Evolutionary conservation across 1,140 invertebrate genomes (phyloP).

Genomic region (Formica selysi): DNA sequence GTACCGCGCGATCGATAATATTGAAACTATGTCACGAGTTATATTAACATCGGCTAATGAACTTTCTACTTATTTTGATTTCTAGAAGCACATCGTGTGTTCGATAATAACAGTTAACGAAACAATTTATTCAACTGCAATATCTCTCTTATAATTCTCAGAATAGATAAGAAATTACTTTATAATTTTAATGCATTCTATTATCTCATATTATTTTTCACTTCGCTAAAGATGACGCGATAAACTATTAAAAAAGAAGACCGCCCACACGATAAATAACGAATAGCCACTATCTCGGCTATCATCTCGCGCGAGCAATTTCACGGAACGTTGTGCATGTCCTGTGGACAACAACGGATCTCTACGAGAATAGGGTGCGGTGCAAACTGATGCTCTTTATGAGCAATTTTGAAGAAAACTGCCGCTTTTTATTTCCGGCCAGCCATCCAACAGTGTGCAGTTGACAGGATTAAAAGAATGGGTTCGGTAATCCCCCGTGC

Average conservation of each 20-base stretch:
- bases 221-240: neutral
- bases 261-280: conserved; percentile 21
- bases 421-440: conserved; percentile 16
- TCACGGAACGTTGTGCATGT: conserved; percentile 31
- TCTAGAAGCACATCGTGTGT: too few relatives aligned
- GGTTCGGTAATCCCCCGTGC: neutral
- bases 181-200: neutral
- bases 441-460: neutral
- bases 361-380: neutral
- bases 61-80: neutral
- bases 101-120: too few relatives aligned
- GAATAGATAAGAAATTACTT: too few relatives aligned
- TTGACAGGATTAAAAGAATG: conserved; percentile 8
- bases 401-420: conserved; percentile 42
- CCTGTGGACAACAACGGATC: conserved; percentile 29
- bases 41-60: conserved; percentile 1
- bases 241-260: neutral
- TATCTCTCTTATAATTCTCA: too few relatives aligned
- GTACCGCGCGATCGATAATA: neutral
- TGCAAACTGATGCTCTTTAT: conserved; percentile 27
- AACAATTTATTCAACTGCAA: too few relatives aligned
- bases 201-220: neutral
- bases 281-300: neutral
- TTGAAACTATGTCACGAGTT: neutral
- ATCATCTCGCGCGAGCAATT: conserved; percentile 44